Conservation (phyloP, 2,113 vertebrate genomes). For the Xyliphius kryptos region DNA sequence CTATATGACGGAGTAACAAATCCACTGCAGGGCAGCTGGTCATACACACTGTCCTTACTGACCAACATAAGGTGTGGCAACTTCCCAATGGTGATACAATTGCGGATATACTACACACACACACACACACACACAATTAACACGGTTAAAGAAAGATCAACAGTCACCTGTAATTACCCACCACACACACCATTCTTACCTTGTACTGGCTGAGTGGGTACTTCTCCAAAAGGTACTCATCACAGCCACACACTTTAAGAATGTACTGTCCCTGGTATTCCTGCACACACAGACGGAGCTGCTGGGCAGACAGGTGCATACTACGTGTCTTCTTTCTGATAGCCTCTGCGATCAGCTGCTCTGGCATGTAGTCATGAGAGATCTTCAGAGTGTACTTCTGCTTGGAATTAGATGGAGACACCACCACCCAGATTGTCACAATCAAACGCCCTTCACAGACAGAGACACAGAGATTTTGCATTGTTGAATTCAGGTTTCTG, state of each 20-base stretch:
- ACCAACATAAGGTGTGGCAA: conserved; percentile 74
- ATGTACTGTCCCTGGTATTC: conserved; percentile 76
- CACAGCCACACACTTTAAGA: no score
- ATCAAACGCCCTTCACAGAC: conserved; percentile 60
- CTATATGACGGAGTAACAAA: conserved; percentile 72
- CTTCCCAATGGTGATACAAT: conserved; percentile 64
- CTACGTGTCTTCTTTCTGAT: conserved; percentile 72
- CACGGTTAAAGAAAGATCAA: neutral
- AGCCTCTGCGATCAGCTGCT: conserved; percentile 71
- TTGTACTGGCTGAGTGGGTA: conserved; percentile 74
- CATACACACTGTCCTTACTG: conserved; percentile 70
- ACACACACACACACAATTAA: no score
- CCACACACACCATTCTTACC: no score
- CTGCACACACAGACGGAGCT: conserved; percentile 70
- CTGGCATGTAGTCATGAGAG: conserved; percentile 64
- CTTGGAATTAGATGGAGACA: conserved; percentile 71
- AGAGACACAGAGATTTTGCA: no score
- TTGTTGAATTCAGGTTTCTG: no score
- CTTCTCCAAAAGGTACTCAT: conserved; percentile 72
- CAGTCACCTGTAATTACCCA: no score
- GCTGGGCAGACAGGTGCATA: conserved; percentile 70
- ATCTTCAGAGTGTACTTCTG: conserved; percentile 75
- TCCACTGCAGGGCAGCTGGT: conserved; percentile 64
- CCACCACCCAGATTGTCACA: conserved; percentile 73
- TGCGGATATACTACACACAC: conserved; percentile 70